Base-by-base conservation (phyloP, 2,797 vertebrate genomes). In the Antrozous pallidus region DNA sequence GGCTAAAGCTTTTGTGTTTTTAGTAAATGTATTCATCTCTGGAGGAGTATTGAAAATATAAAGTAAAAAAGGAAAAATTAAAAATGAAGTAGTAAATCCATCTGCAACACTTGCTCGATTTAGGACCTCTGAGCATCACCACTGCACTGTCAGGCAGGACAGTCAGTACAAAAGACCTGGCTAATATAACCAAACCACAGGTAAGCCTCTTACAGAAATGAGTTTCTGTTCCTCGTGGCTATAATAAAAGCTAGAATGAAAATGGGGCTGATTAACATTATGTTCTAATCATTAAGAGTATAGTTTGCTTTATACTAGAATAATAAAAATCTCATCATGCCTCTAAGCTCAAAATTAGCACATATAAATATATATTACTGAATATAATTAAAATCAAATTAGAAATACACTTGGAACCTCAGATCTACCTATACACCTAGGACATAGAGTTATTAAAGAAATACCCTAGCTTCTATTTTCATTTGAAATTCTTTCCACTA, bases 271-370 rank as follows among this genome's bases (percentile, higher is more conserved):
- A 94, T 93, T 94, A 88, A 90, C 56, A 85, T 58, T 79, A 74
- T 84, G 94, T 80, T 94, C 67, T 77, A 90, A 89, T 90, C 75
- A 89, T 38, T 77, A 94, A 79, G 45, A 77, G 26, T 40, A 77
- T 20, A 78, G 74, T 67, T 92, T 85, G 22, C 84, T 89, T 94
- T 90, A 85, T 91, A 96, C 61, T 78, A 81, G n/a, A 96, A 90
- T 56, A 96, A 91, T 69, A 92, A 95, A 89, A 95, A 88, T 79
- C 49, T 85, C 69, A 89, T 91, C 47, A 70, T 78, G 85, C 63
- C 88, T 93, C 69, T 70, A 92, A 91, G 85, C 85, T 90, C 54
- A 94, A 95, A 91, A 93, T 96, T 95, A 96, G 45, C 83, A 96
- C 58, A 88, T 73, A 95, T 88, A 96, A 95, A 96, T 90, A 93